Base-by-base conservation (phyloP, 2,113 vertebrate genomes). In the Dendrocopos noguchii region DNA sequence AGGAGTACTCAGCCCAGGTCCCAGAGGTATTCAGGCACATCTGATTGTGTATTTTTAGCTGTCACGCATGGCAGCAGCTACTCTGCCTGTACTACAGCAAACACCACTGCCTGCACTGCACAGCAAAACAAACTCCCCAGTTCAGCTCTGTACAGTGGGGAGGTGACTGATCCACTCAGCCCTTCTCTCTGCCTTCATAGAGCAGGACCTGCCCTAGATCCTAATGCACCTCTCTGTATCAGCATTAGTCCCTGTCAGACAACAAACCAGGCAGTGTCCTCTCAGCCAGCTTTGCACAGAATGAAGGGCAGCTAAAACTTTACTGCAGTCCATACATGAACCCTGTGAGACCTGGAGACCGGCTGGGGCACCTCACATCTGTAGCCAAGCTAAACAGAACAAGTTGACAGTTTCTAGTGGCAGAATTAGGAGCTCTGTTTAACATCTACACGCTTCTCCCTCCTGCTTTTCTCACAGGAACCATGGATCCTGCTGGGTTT, bases 31-130 rank as follows among this genome's bases (percentile, higher is more conserved):
- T 95, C 78, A 86, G 55, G 95, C 79, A 88, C 34, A 57, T 93
- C 89, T 95, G 96, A 77, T n/a, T 56, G 76, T 47, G 61, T 97
- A 96, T 96, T 97, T 97, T 97, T 96, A 95, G 95, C 92, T 93
- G 84, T 95, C 66, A 93, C 24, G 84, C 85, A 94, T 67, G 90
- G 88, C 87, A 93, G 82, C 84, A 95, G 53, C 42, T 79, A 60
- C 74, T 94, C 73, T 15, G 94, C 96, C 91, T 96, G 90, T 91
- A 89, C 70, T 94, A 94, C 63, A 28, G 84, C 87, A 96, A 97
- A 97, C 89, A 94, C 60, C 93, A 93, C 66, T 14, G 52, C 83
- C 61, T 91, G 80, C 46, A 55, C n/a, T 84, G 42, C 3, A 24
- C 8, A 52, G 53, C 87, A 67, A 80, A 93, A 22, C 13, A 57